phyloP scores from a whole-genome alignment of 2,888 invertebrate species.

The Lithophane leautieri region DNA sequence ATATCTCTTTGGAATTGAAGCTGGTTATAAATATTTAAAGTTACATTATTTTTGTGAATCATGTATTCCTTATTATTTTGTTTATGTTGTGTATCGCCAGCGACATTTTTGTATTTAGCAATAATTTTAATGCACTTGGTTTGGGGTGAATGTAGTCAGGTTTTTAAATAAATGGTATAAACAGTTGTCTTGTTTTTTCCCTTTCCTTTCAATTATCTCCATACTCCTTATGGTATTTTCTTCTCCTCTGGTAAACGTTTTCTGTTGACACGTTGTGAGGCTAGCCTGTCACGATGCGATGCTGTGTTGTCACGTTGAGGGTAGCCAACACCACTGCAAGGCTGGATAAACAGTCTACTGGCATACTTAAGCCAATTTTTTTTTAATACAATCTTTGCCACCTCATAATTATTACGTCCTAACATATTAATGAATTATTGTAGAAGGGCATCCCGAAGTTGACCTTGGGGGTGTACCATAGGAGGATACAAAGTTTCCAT shows the following conservation, averaged over 20 bases:
- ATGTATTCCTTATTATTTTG: conserved; percentile 49
- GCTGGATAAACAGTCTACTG: no score
- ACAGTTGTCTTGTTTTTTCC: conserved; percentile 55
- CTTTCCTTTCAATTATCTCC: background rate
- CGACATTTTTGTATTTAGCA: conserved; percentile 75
- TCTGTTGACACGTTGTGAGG: background rate
- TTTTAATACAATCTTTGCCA: no score
- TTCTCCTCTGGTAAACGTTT: background rate
- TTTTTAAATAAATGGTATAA: conserved; percentile 84
- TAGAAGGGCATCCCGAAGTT: no score
- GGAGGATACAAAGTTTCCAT: no score
- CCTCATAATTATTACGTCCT: no score
- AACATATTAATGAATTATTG: no score
- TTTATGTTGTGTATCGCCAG: conserved; percentile 63
- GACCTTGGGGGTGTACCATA: no score
- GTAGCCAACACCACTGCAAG: no score
- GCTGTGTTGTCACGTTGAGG: no score
- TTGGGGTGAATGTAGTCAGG: conserved; percentile 88
- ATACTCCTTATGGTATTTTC: background rate
- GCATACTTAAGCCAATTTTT: no score
- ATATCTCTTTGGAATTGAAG: conserved; percentile 54
- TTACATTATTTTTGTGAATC: conserved; percentile 52
- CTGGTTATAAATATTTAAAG: conserved; percentile 44
- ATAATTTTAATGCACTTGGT: conserved; percentile 85
- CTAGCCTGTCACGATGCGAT: no score